phyloP scores from a whole-genome alignment of 2,113 vertebrate species.

The Grus americana region DNA sequence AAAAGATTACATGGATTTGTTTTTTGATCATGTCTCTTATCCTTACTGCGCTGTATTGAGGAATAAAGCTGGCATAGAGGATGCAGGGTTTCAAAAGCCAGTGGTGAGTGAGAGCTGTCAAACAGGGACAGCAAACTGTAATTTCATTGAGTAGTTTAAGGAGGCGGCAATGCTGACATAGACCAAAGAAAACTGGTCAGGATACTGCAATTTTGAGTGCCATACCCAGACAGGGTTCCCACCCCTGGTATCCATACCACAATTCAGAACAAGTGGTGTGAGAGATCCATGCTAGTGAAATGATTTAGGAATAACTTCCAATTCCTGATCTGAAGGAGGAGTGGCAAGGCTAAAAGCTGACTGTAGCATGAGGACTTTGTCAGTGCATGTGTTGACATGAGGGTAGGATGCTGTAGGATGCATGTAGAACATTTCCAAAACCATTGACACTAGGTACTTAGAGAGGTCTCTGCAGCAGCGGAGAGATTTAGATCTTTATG shows the following conservation, averaged over 20 bases:
- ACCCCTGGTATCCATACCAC: background rate
- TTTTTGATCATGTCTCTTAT: background rate
- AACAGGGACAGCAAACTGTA: background rate
- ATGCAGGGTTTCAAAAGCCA: background rate
- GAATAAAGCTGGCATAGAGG: background rate
- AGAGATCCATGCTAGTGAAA: background rate
- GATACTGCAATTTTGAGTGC: background rate
- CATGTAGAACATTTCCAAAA: background rate
- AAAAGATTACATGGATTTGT: background rate
- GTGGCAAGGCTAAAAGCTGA: background rate
- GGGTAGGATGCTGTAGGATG: too few relatives aligned
- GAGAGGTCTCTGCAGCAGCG: background rate
- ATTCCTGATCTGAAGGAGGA: background rate
- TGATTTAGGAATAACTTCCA: background rate
- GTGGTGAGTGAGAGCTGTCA: background rate
- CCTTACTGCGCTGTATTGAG: background rate
- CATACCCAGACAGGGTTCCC: background rate
- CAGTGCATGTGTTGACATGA: too few relatives aligned
- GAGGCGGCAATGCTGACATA: background rate
- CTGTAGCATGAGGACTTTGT: background rate
- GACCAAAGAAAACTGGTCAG: background rate
- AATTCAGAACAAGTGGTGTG: background rate
- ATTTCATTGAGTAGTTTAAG: background rate
- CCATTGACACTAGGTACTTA: rapidly evolving
- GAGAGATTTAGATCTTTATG: background rate